Evolutionary conservation across 64 coral and sea anemone species (phyloP).

Genomic region (Stichodactyla helianthus): DNA sequence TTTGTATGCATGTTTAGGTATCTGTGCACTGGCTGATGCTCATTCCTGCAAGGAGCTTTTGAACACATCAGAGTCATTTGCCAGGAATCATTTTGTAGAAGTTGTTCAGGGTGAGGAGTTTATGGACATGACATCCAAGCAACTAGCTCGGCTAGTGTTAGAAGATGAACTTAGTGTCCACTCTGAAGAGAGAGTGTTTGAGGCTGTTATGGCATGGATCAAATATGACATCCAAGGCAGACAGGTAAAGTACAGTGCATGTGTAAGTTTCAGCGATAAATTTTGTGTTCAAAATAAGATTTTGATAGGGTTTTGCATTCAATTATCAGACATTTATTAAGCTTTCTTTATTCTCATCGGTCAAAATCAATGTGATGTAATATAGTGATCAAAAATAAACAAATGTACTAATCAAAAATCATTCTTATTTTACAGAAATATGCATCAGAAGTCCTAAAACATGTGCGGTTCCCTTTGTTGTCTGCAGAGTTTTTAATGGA

Average conservation of each 20-base stretch:
- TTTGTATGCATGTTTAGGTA: conserved; percentile 62
- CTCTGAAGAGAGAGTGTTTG: conserved; percentile 91
- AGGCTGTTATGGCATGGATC: conserved; percentile 94
- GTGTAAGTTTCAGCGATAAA: no score
- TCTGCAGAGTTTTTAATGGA: conserved; percentile 87
- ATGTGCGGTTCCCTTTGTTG: conserved; percentile 80
- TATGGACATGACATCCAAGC: conserved; percentile 73
- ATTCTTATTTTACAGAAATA: conserved; percentile 33
- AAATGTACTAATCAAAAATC: not conserved
- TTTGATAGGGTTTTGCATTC: no score
- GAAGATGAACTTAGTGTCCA: conserved; percentile 91
- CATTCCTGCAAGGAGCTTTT: conserved; percentile 77
- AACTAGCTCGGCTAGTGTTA: conserved; percentile 62
- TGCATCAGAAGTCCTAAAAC: conserved; percentile 69
- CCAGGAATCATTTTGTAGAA: conserved; percentile 88
- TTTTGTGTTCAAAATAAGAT: no score
- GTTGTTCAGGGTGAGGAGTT: conserved; percentile 96
- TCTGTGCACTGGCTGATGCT: conserved; percentile 78
- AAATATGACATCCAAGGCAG: conserved; percentile 75
- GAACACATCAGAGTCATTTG: conserved; percentile 68
- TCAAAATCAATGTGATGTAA: no score
- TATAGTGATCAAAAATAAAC: no score
- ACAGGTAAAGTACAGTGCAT: conserved; percentile 27
- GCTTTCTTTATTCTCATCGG: no score
- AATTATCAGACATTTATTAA: no score